Evolutionary conservation across 1,140 invertebrate species (phyloP).

Genomic region (Maconellicoccus hirsutus): DNA sequence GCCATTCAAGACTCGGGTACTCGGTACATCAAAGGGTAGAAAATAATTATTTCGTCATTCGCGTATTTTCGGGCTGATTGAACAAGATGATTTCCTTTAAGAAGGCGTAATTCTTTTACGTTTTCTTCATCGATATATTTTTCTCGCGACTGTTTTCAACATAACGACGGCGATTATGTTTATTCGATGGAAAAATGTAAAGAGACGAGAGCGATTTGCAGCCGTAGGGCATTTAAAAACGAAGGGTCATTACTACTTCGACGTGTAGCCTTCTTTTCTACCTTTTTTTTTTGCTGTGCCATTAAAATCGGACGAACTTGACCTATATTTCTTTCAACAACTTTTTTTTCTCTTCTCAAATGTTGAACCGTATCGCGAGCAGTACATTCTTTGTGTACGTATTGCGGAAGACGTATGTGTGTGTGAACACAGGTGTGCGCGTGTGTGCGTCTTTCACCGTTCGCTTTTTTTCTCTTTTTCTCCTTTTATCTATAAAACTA

Average conservation of each 20-base stretch:
- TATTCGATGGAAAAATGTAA: neutral
- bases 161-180: too few species aligned
- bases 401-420: neutral
- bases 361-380: conserved; percentile 1
- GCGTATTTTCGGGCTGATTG: too few species aligned
- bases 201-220: too few species aligned
- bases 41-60: too few species aligned
- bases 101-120: too few species aligned
- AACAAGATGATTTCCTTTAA: too few species aligned
- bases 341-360: neutral
- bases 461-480: neutral
- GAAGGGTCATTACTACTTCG: conserved; percentile 11
- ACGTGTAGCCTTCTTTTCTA: neutral
- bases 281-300: conserved; percentile 10
- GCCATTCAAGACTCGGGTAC: too few species aligned
- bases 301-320: conserved; percentile 17
- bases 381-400: conserved; percentile 5
- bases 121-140: too few species aligned
- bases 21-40: too few species aligned
- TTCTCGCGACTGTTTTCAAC: too few species aligned
- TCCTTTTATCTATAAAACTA: neutral
- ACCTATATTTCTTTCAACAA: conserved; percentile 17
- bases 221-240: neutral
- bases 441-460: neutral
- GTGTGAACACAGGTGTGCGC: neutral